Evolutionary conservation across 2,888 invertebrate genomes (phyloP).

Genomic region (Phorcus lineatus): DNA sequence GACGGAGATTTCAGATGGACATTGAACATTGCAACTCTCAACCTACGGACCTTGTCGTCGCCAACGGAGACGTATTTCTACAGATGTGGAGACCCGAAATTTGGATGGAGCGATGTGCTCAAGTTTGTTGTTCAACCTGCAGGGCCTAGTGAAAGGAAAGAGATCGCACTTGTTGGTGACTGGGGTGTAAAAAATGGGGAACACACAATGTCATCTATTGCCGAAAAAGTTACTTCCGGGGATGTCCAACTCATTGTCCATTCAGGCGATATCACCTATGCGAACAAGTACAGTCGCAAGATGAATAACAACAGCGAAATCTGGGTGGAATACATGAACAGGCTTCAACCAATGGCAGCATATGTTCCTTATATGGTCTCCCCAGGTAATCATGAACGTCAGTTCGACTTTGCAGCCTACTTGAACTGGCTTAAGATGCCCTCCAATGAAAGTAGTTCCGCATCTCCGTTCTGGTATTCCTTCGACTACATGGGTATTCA

Average conservation of each 20-base stretch:
- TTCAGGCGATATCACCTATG: conserved; percentile 43
- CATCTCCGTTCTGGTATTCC: conserved; percentile 39
- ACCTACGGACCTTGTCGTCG: conserved; percentile 21
- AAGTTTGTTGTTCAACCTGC: conserved; percentile 26
- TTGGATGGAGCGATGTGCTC: conserved; percentile 31
- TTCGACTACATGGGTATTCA: conserved; percentile 40
- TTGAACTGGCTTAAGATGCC: conserved; percentile 42
- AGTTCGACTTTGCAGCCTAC: conserved; percentile 37
- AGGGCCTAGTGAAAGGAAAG: background rate
- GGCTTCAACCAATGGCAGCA: conserved; percentile 32
- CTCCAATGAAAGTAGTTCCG: conserved; percentile 18
- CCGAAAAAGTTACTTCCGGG: conserved; percentile 1
- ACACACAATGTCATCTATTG: conserved; percentile 35
- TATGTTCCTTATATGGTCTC: conserved; percentile 43
- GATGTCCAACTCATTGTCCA: conserved; percentile 40
- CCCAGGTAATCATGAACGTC: conserved; percentile 46
- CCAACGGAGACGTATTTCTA: conserved; percentile 28
- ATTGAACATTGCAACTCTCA: conserved; percentile 34
- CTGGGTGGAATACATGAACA: conserved; percentile 45
- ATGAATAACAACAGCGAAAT: conserved; percentile 40
- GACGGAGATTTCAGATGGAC: conserved; percentile 34
- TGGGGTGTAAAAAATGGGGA: conserved; percentile 35
- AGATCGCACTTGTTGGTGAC: conserved; percentile 42
- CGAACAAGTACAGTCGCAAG: conserved; percentile 33
- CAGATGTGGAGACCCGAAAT: conserved; percentile 36